phyloP scores from a whole-genome alignment of 2,797 vertebrate genomes.

The Hapalemur alaotrensis region DNA sequence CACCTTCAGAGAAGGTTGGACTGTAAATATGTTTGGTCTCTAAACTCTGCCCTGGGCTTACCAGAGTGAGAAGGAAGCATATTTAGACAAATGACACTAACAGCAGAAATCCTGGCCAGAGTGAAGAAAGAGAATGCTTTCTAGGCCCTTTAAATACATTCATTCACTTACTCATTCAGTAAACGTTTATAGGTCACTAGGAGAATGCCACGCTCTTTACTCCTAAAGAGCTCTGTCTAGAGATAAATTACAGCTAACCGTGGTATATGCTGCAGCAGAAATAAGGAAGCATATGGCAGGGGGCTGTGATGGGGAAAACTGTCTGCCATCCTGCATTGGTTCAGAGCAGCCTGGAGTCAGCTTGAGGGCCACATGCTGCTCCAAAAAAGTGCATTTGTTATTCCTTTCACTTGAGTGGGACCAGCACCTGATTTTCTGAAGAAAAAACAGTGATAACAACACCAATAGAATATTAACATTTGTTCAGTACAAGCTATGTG shows the following conservation, averaged over 20 bases:
- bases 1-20: constrained; percentile 39
- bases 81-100: not conserved
- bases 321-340: not conserved
- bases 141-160: not conserved
- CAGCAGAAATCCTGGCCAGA: not conserved
- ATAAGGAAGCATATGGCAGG: not conserved
- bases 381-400: not conserved
- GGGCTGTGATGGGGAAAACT: not conserved
- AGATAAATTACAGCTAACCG: constrained; percentile 26
- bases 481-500: not conserved
- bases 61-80: not conserved
- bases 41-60: not conserved
- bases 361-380: not conserved
- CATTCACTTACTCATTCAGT: not conserved
- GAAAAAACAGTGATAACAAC: not conserved
- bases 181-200: not conserved
- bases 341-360: not conserved
- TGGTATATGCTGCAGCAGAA: not conserved
- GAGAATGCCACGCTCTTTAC: not conserved
- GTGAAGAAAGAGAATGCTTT: not conserved
- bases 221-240: not conserved
- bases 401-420: not conserved
- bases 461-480: not conserved
- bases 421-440: not conserved
- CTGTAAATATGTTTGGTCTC: constrained; percentile 19